Percentiles rank a stretch among this genome's conserved stretches.
Conservation (phyloP, 1,140 invertebrate genomes). For the Caerostris extrusa region DNA sequence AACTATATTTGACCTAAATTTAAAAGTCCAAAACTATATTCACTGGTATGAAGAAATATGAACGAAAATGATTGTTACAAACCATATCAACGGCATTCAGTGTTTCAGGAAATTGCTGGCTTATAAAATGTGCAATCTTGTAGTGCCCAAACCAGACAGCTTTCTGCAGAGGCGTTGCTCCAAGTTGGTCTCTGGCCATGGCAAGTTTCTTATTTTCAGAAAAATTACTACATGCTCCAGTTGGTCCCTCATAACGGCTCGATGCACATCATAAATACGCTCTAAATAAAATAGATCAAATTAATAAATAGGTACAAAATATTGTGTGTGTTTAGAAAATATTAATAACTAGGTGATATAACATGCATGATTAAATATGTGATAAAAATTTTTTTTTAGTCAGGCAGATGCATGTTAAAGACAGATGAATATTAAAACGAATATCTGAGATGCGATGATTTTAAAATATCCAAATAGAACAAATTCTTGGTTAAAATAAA, state of each 20-base stretch:
- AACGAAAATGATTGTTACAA: not conserved
- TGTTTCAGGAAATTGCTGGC: slow-evolving; percentile 77
- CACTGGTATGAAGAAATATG: not conserved
- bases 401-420: too few species aligned
- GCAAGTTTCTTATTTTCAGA: slow-evolving; percentile 93
- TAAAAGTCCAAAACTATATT: too few species aligned
- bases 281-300: slow-evolving; percentile 69
- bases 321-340: too few species aligned
- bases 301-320: not conserved
- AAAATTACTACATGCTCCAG: slow-evolving; percentile 91
- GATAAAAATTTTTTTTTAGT: too few species aligned
- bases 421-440: too few species aligned
- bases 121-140: slow-evolving; percentile 88
- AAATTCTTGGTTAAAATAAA: too few species aligned
- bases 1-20: too few species aligned
- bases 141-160: slow-evolving; percentile 94
- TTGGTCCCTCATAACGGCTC: slow-evolving; percentile 91
- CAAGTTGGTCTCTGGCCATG: slow-evolving; percentile 91
- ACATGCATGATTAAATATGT: too few species aligned
- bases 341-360: too few species aligned
- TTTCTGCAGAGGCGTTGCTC: slow-evolving; percentile 95
- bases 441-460: too few species aligned
- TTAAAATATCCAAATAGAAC: too few species aligned
- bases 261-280: slow-evolving; percentile 82
- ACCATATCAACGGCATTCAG: slow-evolving; percentile 78